phyloP scores from a whole-genome alignment of 2,888 invertebrate species.

The Eristalinus aeneus region DNA sequence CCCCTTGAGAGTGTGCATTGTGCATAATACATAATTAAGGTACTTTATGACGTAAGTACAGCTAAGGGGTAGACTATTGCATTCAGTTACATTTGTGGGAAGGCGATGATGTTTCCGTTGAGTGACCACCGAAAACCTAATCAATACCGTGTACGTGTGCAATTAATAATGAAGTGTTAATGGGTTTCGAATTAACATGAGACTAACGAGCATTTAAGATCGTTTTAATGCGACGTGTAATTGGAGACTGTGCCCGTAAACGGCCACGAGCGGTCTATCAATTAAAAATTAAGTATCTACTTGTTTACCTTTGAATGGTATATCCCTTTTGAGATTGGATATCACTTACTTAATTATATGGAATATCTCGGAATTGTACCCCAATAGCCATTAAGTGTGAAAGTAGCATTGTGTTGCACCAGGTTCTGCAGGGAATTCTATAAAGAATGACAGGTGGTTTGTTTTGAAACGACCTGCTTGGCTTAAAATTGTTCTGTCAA shows the following conservation, averaged over 20 bases:
- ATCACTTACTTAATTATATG: neutral
- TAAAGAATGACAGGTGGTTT: no score
- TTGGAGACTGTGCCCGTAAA: neutral
- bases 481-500: no score
- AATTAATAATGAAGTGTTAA: conserved; percentile 6
- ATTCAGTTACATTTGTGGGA: neutral
- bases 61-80: neutral
- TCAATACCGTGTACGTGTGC: neutral
- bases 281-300: neutral
- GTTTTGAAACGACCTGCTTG: no score
- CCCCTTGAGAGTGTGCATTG: neutral
- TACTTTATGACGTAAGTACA: neutral
- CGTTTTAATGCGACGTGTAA: neutral
- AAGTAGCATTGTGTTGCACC: no score
- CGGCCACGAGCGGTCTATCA: neutral
- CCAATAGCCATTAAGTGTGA: no score
- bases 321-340: neutral
- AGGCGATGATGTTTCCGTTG: neutral
- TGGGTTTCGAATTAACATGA: neutral
- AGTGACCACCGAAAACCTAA: neutral
- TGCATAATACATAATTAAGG: conserved; percentile 5
- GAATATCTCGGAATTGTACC: neutral
- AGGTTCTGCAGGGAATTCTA: no score
- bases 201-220: neutral
- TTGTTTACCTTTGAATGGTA: neutral